A percentile compares a stretch with the other conserved stretches of the same genome.
Conservation (phyloP, 2,888 invertebrate genomes). For the Cryptus armator region DNA sequence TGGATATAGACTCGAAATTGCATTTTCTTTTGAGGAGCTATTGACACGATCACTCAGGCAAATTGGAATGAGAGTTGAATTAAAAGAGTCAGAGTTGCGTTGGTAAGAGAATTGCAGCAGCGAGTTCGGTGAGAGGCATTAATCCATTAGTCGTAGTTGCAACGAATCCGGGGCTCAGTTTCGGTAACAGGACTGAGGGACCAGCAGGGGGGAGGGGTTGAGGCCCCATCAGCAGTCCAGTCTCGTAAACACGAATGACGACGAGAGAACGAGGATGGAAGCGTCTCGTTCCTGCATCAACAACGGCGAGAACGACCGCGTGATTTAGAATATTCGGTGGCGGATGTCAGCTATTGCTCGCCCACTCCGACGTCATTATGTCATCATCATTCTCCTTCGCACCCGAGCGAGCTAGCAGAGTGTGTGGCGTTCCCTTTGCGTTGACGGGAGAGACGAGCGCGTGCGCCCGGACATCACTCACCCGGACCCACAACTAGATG, state of each 20-base stretch:
- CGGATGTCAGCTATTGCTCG: constrained; percentile 85
- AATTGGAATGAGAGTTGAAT: background rate
- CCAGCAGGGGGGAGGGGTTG: background rate
- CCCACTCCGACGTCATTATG: constrained; percentile 85
- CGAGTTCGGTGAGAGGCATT: constrained; percentile 28
- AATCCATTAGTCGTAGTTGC: constrained; percentile 47
- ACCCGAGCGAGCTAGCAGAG: constrained; percentile 69
- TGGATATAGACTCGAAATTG: too few relatives aligned
- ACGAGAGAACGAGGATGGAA: constrained; percentile 56
- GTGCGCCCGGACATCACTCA: constrained; percentile 82
- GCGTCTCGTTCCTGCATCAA: constrained; percentile 27
- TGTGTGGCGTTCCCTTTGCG: constrained; percentile 61
- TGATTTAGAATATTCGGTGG: constrained; percentile 85
- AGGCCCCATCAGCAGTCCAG: constrained; percentile 27
- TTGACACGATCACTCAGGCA: background rate
- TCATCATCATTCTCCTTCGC: constrained; percentile 85
- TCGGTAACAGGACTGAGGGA: constrained; percentile 18
- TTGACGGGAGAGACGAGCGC: constrained; percentile 84
- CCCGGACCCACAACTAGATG: constrained; percentile 72
- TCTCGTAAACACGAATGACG: constrained; percentile 77
- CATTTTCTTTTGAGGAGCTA: too few relatives aligned
- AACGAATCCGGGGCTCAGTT: constrained; percentile 21
- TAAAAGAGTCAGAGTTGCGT: background rate
- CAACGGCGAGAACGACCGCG: constrained; percentile 73
- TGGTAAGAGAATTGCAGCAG: background rate